Evolutionary conservation across 2,797 vertebrate species (phyloP), one percentile per base, ranked within the genome.

Genomic region (Pseudocheirus occidentalis): DNA sequence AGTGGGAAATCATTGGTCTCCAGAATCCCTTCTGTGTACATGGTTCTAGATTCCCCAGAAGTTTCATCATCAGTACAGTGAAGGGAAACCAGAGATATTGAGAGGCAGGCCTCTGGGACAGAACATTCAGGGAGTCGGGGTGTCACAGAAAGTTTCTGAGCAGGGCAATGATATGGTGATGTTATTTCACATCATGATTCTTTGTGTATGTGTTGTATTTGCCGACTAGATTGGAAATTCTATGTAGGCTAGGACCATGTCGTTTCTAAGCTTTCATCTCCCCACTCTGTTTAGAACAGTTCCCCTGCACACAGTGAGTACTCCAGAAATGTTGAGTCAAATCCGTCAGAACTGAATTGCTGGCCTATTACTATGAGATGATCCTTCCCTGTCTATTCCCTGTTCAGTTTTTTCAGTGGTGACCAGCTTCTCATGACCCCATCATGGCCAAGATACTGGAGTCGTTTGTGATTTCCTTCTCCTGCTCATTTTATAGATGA

Each of bases 51-150:
- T 73, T 73, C 16, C 18, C 66, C 66, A 40, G 66, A 46, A 24
- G 7, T 46, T 87, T 87, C 24, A 87, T 87, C 73, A 99, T 99
- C 98, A 97, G 99, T 99, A 92, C 99, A 99, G 7, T 98, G 90
- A 97, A 99, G 98, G 0, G 99, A 98, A 53, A 99, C 98, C 16
- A 98, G 98, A 50, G 96, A 94, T 56, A 98, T 98, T 0, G 99
- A 99, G 92, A 91, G 96, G 97, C 99, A 66, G 62, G 62, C 34
- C 34, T 66, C 34, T 66, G 34, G 62, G 11, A 13, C 46, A 24
- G 40, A 87, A 87, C 46, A 11, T 27, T 46, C 73, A 87, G 40
- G n/a, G 18, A 24, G n/a, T 46, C 2, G 0, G 7, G 40, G 66
- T 40, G 40, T 81, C 9, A 3, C 9, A 1, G 73, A 50, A 87